Conservation (phyloP, 2,888 invertebrate genomes). For the Tupiocoris notatus region DNA sequence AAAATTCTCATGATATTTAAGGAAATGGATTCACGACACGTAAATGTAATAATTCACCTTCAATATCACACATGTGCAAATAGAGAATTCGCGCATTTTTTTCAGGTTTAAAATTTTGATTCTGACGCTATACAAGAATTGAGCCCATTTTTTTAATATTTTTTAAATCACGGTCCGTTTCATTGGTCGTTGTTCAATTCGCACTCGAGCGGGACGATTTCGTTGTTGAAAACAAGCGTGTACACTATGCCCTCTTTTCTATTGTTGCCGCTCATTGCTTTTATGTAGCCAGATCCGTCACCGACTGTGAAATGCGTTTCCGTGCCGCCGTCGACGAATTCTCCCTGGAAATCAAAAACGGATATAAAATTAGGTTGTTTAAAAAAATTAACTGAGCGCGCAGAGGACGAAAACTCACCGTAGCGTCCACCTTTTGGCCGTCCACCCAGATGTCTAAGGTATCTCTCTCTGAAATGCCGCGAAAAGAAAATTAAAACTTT, state of each 20-base stretch:
- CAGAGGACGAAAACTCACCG: no score
- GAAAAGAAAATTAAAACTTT: neutral
- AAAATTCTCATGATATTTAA: no score
- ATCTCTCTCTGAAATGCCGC: slow-evolving; percentile 70
- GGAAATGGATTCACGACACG: no score
- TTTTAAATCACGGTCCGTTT: no score
- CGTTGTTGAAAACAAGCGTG: slow-evolving; percentile 58
- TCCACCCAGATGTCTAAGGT: slow-evolving; percentile 75
- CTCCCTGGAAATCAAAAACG: slow-evolving; percentile 63
- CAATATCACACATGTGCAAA: no score
- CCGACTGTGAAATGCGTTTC: slow-evolving; percentile 73
- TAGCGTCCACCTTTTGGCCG: slow-evolving; percentile 65
- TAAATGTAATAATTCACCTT: no score
- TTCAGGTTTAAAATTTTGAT: no score
- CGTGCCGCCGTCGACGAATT: slow-evolving; percentile 81
- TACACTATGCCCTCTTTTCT: slow-evolving; percentile 63
- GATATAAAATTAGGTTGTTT: no score
- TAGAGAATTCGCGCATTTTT: no score
- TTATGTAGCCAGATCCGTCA: slow-evolving; percentile 56
- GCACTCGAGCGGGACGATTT: slow-evolving; percentile 49
- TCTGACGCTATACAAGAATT: no score
- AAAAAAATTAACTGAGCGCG: no score
- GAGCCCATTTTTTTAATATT: no score
- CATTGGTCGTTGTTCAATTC: slow-evolving; percentile 3
- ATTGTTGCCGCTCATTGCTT: slow-evolving; percentile 60